phyloP scores from a whole-genome alignment of 2,113 vertebrate genomes.

The Otis tarda region DNA sequence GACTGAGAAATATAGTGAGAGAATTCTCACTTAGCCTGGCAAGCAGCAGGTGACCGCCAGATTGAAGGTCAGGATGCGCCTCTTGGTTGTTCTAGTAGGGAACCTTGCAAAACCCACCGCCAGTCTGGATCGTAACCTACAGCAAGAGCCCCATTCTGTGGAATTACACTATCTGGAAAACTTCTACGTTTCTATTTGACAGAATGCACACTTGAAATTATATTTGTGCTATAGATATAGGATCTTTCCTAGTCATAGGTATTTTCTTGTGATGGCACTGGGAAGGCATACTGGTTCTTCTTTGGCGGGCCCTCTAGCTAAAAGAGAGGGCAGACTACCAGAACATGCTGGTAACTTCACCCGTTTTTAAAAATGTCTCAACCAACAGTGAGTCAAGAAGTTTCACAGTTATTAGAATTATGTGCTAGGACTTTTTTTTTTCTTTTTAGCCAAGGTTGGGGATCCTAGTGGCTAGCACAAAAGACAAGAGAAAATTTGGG shows the following conservation, averaged over 20 bases:
- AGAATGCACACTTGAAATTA: accelerated
- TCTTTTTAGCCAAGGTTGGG: neutral
- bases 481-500: neutral
- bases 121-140: neutral
- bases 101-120: neutral
- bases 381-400: neutral
- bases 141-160: neutral
- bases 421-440: neutral
- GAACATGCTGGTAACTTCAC: neutral
- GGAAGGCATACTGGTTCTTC: neutral
- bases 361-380: neutral
- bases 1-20: neutral
- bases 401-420: neutral
- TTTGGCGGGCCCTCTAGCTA: neutral
- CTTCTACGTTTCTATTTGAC: neutral
- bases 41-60: neutral
- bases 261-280: neutral
- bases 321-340: neutral
- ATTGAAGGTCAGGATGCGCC: neutral
- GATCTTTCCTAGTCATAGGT: neutral
- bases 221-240: neutral
- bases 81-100: neutral
- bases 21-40: neutral
- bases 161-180: neutral
- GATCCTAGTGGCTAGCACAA: neutral